These are phyloP conservation scores for Sebastes baramenuke DNA, from an alignment of 2,797 vertebrate genomes.

Conservation along the genomic window DNA sequence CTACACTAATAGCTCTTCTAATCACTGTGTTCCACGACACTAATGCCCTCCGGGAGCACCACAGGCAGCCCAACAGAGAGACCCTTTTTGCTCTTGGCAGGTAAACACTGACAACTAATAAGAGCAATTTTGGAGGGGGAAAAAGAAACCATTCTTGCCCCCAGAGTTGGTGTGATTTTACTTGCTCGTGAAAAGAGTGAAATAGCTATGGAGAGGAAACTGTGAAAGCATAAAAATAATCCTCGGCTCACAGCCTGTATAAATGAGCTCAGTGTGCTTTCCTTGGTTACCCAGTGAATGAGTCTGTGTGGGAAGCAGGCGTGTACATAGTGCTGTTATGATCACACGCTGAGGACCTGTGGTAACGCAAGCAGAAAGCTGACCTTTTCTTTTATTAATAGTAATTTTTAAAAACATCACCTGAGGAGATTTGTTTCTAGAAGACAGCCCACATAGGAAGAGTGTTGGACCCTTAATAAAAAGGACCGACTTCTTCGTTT, in stretches of 20 bases:
- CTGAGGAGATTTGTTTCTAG: neutral
- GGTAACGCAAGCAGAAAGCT: neutral
- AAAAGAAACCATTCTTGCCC: neutral
- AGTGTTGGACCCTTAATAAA: neutral
- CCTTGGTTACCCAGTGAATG: neutral
- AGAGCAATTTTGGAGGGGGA: neutral
- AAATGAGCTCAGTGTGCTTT: conserved; percentile 25
- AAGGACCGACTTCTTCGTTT: neutral
- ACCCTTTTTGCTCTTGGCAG: conserved; percentile 34
- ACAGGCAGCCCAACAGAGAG: conserved; percentile 16
- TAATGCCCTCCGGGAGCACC: conserved; percentile 24
- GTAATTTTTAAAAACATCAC: neutral
- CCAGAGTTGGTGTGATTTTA: conserved; percentile 4
- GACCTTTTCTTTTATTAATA: neutral
- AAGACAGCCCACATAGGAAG: neutral
- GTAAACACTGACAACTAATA: conserved; percentile 15
- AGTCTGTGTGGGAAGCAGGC: conserved; percentile 12
- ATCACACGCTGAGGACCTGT: neutral
- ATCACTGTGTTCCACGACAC: conserved; percentile 38
- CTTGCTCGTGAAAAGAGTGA: conserved; percentile 11
- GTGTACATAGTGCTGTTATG: neutral
- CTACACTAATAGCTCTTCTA: conserved; percentile 58
- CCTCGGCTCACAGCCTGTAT: neutral
- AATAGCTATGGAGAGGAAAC: neutral
- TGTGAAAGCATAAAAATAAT: conserved; percentile 1